Evolutionary conservation across 2,888 invertebrate species (phyloP), one percentile per base, ranked within the genome.

Genomic region (Xanthia togata): DNA sequence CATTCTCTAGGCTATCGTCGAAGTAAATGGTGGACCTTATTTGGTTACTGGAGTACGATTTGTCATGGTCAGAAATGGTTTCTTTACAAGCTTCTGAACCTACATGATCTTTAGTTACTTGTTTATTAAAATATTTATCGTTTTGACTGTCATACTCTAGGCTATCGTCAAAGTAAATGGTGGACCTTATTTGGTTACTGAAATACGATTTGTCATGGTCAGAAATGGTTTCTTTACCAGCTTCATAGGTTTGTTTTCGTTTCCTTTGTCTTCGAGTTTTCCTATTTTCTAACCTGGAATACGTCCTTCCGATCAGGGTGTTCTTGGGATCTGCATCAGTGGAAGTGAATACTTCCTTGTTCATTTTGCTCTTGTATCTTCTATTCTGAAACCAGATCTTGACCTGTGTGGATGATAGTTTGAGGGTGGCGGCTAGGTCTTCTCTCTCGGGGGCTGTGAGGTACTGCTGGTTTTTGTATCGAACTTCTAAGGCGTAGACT

Each of bases 331-430:
- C 96, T 0, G 94, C 94, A 44, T 96, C 96, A 0, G 95, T 95
- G 0, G 96, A 95, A 0, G 96, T 96, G 0, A 95, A 92, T 0
- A 96, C 96, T 91, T 96, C 96, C 86, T 96, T 97, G 59, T 96
- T 94, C 4, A 97, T 96, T 92, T 98, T 98, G 93, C 98, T 98
- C 89, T 98, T 98, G 95, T 98, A 98, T 59, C 96, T 89, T 70
- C 99, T 97, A 94, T 99, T 99, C 93, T 99, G 99, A 93, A 99
- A 99, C 99, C 99, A 99, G 85, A 99, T 99, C 92, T 98, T 98
- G 73, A 98, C 98, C 94, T 99, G 99, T 0, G 99, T 99, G 0
- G 99, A 98, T 9, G 99, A 98, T 6, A 99, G 95, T 91, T 98
- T 98, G 31, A 99, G 93, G 17, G 97, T 97, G 86, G 97, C 97